Conservation (phyloP, 2,797 vertebrate species). For the Gila robusta region DNA sequence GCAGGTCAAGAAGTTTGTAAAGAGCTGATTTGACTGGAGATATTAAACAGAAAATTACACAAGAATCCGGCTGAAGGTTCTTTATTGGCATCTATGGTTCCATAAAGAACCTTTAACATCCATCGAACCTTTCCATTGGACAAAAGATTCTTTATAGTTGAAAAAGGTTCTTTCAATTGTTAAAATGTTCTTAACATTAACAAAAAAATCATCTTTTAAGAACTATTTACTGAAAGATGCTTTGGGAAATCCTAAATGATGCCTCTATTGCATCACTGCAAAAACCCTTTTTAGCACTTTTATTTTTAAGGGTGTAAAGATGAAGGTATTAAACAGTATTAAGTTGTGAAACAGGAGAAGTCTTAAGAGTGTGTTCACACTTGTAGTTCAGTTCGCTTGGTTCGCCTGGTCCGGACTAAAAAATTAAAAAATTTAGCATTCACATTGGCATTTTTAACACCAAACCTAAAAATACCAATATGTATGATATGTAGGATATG, state of each 20-base stretch:
- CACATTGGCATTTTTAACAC: background rate
- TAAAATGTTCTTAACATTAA: background rate
- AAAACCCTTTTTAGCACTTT: background rate
- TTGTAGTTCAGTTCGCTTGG: background rate
- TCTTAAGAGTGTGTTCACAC: background rate
- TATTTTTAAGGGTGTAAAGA: background rate
- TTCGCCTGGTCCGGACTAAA: no score
- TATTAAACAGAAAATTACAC: background rate
- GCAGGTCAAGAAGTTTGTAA: background rate
- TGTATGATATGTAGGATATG: no score
- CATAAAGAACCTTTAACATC: background rate
- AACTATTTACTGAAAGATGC: background rate
- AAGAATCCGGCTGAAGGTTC: background rate
- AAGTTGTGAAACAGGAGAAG: no score
- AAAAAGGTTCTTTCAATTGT: background rate
- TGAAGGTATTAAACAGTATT: background rate
- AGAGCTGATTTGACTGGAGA: background rate
- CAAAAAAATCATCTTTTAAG: background rate
- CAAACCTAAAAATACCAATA: background rate
- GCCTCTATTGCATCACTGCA: background rate
- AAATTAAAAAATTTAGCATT: background rate
- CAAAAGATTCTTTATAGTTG: background rate
- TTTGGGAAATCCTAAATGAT: background rate
- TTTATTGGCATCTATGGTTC: no score
- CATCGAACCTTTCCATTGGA: no score